A percentile compares a stretch with the other conserved stretches of the same genome.
phyloP scores from a whole-genome alignment of 2,888 invertebrate species.

The Toxonevra muliebris region DNA sequence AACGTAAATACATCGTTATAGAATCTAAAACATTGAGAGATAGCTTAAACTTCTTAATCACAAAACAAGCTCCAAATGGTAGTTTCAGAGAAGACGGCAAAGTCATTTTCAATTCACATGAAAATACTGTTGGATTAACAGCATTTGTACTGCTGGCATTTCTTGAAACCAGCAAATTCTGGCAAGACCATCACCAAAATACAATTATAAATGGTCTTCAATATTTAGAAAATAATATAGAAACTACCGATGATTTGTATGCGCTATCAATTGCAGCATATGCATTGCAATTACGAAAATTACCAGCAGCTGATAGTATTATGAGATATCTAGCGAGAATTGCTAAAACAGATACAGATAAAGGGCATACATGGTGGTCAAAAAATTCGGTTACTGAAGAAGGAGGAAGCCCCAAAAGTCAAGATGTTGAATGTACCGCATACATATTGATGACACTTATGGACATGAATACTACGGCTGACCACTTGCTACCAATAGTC shows the following conservation, averaged over 20 bases:
- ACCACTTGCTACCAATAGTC: constrained; percentile 66
- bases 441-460: constrained; percentile 79
- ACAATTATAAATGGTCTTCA: constrained; percentile 78
- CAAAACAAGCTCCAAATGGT: no score
- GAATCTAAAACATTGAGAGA: no score
- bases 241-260: constrained; percentile 75
- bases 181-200: constrained; percentile 67
- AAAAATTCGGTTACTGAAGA: constrained; percentile 44
- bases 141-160: constrained; percentile 80
- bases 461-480: constrained; percentile 28
- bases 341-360: constrained; percentile 63
- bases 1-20: constrained; percentile 68
- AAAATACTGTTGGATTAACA: constrained; percentile 76
- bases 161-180: constrained; percentile 69
- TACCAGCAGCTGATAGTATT: constrained; percentile 67
- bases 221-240: constrained; percentile 74
- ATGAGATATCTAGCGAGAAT: constrained; percentile 66
- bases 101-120: constrained; percentile 67
- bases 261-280: constrained; percentile 78
- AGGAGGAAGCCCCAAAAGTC: constrained; percentile 68
- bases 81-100: constrained; percentile 66
- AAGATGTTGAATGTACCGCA: constrained; percentile 81
- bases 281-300: constrained; percentile 77
- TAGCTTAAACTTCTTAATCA: no score
- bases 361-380: constrained; percentile 81